Evolutionary conservation across 1,140 invertebrate species (phyloP).

Genomic region (Conus betulinus): DNA sequence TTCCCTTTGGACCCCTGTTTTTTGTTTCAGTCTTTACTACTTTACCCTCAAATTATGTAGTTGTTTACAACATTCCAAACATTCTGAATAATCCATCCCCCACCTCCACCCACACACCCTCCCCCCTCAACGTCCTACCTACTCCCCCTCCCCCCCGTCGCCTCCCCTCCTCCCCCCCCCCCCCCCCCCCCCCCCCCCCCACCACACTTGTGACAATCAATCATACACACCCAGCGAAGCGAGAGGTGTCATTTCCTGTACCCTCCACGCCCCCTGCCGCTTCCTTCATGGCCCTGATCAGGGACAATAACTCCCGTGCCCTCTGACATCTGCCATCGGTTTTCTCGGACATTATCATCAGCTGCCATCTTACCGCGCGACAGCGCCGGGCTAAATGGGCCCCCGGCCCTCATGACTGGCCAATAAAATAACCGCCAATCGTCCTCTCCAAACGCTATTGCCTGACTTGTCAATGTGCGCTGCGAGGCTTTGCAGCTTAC

Average conservation of each 20-base stretch:
- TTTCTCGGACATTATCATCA: slow-evolving; percentile 8
- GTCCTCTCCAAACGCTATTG: too few species aligned
- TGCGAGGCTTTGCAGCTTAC: too few species aligned
- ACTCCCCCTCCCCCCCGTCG: background rate
- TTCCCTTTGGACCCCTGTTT: too few species aligned
- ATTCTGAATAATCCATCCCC: too few species aligned
- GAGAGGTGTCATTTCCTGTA: background rate
- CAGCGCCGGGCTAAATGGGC: slow-evolving; percentile 10
- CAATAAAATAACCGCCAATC: background rate
- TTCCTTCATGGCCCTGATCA: background rate
- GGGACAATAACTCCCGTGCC: slow-evolving; percentile 8
- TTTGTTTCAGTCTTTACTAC: too few species aligned
- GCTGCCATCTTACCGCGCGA: slow-evolving; percentile 2
- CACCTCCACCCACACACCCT: too few species aligned
- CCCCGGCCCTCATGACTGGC: background rate
- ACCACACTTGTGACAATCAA: background rate
- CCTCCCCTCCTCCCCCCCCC: background rate
- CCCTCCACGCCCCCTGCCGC: background rate
- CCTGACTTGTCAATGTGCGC: background rate
- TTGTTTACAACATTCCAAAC: too few species aligned
- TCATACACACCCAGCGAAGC: background rate
- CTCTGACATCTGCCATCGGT: slow-evolving; percentile 22
- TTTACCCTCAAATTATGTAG: too few species aligned
- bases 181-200: background rate
- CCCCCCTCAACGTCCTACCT: background rate